Percentiles rank a stretch among this genome's conserved stretches.
These are phyloP conservation scores for Zoroaster sp. DNA, from an alignment of 53 echinoderm and acorn worm species.

Conservation along the genomic window DNA sequence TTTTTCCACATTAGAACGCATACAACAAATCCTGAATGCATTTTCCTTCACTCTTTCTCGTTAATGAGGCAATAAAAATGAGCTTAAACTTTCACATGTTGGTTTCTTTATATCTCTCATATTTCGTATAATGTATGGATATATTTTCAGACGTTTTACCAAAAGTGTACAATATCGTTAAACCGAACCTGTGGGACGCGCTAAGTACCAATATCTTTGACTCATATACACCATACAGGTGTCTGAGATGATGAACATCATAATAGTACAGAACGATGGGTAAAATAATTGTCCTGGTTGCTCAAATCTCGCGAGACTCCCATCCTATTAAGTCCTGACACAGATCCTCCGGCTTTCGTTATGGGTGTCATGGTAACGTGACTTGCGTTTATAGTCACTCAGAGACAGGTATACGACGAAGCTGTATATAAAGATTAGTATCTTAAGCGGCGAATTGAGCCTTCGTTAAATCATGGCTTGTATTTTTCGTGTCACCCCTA, in stretches of 20 bases:
- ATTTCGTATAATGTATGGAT: too few species aligned
- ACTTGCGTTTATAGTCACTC: neutral
- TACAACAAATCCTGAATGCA: too few species aligned
- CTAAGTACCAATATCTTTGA: too few species aligned
- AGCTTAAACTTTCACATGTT: too few species aligned
- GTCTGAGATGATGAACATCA: neutral
- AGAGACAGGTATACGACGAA: neutral
- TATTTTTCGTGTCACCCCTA: neutral
- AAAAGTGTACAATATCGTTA: too few species aligned
- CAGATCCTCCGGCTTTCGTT: neutral
- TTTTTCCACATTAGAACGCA: too few species aligned
- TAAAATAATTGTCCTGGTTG: neutral
- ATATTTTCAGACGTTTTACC: too few species aligned
- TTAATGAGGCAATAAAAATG: too few species aligned
- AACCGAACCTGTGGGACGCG: too few species aligned
- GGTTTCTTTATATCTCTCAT: too few species aligned
- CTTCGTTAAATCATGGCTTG: neutral
- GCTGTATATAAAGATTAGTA: neutral
- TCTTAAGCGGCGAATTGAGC: neutral
- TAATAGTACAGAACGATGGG: neutral
- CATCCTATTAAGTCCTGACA: neutral
- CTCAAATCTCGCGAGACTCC: neutral
- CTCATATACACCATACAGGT: too few species aligned
- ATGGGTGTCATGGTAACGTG: neutral
- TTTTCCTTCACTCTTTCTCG: too few species aligned